Conservation (phyloP, 2,888 invertebrate species). For the Drosophila borborema region DNA sequence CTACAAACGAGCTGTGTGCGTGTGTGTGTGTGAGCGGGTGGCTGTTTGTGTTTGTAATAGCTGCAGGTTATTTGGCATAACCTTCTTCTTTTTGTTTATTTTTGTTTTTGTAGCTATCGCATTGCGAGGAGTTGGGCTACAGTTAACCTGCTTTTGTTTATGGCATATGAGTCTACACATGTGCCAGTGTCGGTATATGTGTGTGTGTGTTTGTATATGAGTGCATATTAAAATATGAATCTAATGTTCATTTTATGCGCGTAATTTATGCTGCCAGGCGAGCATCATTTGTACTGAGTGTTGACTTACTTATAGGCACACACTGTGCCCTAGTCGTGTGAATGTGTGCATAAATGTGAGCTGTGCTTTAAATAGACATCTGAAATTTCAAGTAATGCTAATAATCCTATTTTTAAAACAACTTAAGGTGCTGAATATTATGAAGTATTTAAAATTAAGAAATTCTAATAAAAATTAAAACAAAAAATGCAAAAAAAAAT, state of each 20-base stretch:
- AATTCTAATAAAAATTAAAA: not conserved
- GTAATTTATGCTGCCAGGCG: slow-evolving; percentile 71
- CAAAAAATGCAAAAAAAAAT: no score
- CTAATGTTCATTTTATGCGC: slow-evolving; percentile 81
- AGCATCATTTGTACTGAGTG: slow-evolving; percentile 30
- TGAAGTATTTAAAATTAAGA: not conserved
- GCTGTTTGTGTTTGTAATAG: slow-evolving; percentile 69
- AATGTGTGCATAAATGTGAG: slow-evolving; percentile 1
- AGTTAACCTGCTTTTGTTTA: slow-evolving; percentile 63
- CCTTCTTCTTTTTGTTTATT: slow-evolving; percentile 42
- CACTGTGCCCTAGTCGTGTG: slow-evolving; percentile 5
- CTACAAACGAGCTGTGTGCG: slow-evolving; percentile 2
- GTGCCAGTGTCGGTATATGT: not conserved
- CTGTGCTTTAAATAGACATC: not conserved
- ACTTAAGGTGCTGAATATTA: not conserved
- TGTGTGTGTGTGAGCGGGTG: slow-evolving; percentile 18
- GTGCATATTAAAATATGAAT: slow-evolving; percentile 75
- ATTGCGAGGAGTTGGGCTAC: slow-evolving; percentile 32
- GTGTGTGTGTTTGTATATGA: slow-evolving; percentile 10
- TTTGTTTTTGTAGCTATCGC: slow-evolving; percentile 54
- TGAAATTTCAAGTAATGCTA: not conserved
- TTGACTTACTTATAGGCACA: slow-evolving; percentile 18
- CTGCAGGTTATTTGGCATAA: slow-evolving; percentile 78
- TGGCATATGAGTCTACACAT: slow-evolving; percentile 33
- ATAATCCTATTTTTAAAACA: not conserved